Percentiles rank a stretch among this genome's conserved stretches.
Evolutionary conservation across 1,140 invertebrate species (phyloP).

Genomic region (Octopus bimaculoides): DNA sequence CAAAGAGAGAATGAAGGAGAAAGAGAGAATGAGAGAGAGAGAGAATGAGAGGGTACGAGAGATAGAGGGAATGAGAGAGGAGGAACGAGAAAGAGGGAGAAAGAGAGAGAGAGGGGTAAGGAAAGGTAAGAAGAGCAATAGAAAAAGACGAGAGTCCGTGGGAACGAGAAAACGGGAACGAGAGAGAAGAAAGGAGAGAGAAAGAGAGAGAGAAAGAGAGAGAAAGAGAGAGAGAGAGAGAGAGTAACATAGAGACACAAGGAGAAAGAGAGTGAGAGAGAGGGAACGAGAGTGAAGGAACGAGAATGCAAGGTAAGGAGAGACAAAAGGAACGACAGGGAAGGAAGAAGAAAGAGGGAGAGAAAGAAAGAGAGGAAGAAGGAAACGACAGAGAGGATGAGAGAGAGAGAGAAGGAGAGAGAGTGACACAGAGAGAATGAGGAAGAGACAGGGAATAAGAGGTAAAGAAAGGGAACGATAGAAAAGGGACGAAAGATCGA

Average conservation of each 20-base stretch:
- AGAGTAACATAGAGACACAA: too few relatives aligned
- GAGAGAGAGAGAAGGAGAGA: background rate
- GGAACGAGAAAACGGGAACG: too few relatives aligned
- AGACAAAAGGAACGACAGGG: background rate
- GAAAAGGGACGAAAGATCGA: background rate
- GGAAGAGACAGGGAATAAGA: background rate
- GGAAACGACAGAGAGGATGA: background rate
- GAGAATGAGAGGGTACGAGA: background rate
- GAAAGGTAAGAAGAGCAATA: too few relatives aligned
- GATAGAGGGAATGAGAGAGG: background rate
- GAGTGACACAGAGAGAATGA: background rate
- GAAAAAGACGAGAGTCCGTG: too few relatives aligned
- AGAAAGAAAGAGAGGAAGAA: background rate
- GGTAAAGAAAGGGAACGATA: background rate
- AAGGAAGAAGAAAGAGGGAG: background rate
- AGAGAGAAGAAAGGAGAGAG: too few relatives aligned
- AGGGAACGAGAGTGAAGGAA: too few relatives aligned
- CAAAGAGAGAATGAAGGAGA: background rate
- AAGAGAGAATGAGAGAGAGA: background rate
- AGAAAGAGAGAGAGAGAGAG: too few relatives aligned
- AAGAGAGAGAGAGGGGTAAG: background rate
- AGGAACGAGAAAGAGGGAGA: background rate
- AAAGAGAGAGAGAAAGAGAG: too few relatives aligned
- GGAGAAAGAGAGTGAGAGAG: too few relatives aligned
- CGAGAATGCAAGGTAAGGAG: background rate